Percentiles rank a stretch among this genome's conserved stretches.
These are phyloP conservation scores for Macropis europaea DNA, from an alignment of 2,888 invertebrate genomes.

Conservation along the genomic window DNA sequence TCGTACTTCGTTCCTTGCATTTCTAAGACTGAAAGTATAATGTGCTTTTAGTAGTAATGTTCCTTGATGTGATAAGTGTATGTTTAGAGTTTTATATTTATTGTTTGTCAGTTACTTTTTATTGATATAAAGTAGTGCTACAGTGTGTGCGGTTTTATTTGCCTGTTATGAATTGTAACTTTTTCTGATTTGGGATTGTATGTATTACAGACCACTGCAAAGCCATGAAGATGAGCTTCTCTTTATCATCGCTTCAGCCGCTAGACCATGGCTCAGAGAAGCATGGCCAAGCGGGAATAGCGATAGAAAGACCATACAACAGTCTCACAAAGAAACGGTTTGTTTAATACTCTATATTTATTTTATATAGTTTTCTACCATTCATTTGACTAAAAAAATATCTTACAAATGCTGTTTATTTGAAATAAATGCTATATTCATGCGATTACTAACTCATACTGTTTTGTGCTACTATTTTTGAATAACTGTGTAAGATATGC, in stretches of 20 bases:
- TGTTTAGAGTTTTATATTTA: not conserved
- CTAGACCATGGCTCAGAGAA: slow-evolving; percentile 81
- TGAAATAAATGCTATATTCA: not conserved
- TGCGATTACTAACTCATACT: not conserved
- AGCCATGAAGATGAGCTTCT: slow-evolving; percentile 88
- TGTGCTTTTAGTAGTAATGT: not conserved
- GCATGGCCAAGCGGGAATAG: slow-evolving; percentile 78
- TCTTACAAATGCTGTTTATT: not conserved
- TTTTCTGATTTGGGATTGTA: not conserved
- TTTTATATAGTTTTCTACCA: not conserved
- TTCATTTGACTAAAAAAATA: not conserved
- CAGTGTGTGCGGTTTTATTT: not conserved
- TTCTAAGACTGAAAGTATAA: not conserved
- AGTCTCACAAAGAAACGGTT: slow-evolving; percentile 90
- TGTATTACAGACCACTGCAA: slow-evolving; percentile 47
- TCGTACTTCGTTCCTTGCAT: not conserved
- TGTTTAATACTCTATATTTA: not conserved
- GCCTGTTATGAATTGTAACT: not conserved
- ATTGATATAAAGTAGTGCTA: not conserved
- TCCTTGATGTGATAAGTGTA: not conserved
- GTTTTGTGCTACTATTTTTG: too few species aligned
- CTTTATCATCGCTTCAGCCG: slow-evolving; percentile 90
- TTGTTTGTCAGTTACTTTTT: too few species aligned
- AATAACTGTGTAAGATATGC: not conserved
- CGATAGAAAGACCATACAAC: slow-evolving; percentile 88